Evolutionary conservation across 2,888 invertebrate genomes (phyloP), one percentile per base, ranked within the genome.

Genomic region (Pseudococcus viburni): DNA sequence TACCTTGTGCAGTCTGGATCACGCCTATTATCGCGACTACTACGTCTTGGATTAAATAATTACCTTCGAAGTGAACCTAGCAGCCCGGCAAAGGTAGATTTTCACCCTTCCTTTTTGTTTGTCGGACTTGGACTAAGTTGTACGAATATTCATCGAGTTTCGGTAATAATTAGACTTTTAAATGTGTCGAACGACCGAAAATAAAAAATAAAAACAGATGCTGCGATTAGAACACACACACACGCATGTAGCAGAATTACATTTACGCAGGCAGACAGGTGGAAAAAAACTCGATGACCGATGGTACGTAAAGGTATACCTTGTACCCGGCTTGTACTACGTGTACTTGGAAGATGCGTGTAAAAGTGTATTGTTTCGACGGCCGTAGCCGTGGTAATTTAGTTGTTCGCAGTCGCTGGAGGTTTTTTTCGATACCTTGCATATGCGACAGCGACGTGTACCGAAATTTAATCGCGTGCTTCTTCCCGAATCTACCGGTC

Each of bases 161-260:
- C 73, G 73, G 73, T 73, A 33, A 73, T 64, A 73, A 73, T 73
- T 73, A 73, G 73, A 73, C 73, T 73, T 73, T 26, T 17, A 73
- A 73, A 73, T 73, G 33, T 12, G 73, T 73, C 33, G 73, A 17
- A 73, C 33, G 73, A 33, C 33, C 33, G 7, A 73, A 59, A 64
- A 64, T 19, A 55, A n/a, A 17, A 55, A 17, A 51, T 15, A 19
- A 59, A 73, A 73, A 73, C 73, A 73, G 73, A 73, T 73, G 73
- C 73, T 73, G 73, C 73, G 73, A 73, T 73, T 73, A 73, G 15
- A 5, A 8, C 64, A 64, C 64, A 64, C 64, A 64, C 64, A 12
- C 64, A 64, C 22, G 11, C 22, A 64, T 12, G n/a, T 64, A 19
- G 64, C 15, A 64, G 3, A 3, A 19, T 64, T 64, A 12, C 64